These are phyloP conservation scores for Pelobates fuscus DNA, from an alignment of 2,113 vertebrate species.

Conservation along the genomic window DNA sequence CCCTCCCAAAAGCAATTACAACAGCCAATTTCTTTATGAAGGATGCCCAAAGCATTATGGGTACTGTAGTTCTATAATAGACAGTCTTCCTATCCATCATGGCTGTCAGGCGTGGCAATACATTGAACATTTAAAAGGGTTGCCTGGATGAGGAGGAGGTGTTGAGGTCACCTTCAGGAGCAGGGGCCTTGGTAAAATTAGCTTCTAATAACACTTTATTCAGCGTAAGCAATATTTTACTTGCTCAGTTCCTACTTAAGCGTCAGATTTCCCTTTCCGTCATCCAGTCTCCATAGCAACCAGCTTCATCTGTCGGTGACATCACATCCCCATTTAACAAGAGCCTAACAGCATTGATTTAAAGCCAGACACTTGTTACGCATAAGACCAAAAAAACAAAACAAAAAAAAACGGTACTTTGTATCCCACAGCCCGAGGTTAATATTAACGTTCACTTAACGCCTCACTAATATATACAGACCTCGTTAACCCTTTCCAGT, in stretches of 20 bases:
- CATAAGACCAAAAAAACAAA: too few species aligned
- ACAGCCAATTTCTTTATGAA: too few species aligned
- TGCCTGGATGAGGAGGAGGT: neutral
- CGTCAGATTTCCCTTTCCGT: constrained; percentile 6
- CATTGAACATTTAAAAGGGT: neutral
- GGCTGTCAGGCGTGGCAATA: neutral
- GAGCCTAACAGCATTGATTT: neutral
- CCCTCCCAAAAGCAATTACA: too few species aligned
- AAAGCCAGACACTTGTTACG: too few species aligned
- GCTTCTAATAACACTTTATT: neutral
- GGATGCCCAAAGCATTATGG: too few species aligned
- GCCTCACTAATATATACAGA: too few species aligned
- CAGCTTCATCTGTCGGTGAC: constrained; percentile 4
- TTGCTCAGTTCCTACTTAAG: neutral
- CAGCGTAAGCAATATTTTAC: neutral
- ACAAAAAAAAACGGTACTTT: too few species aligned
- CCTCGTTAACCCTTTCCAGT: too few species aligned
- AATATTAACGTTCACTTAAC: too few species aligned
- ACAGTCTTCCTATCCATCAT: too few species aligned
- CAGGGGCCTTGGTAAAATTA: neutral
- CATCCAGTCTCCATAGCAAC: constrained; percentile 34
- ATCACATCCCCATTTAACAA: neutral
- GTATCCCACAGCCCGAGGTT: too few species aligned
- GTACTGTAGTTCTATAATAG: too few species aligned
- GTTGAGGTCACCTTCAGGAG: neutral